Base-by-base conservation (phyloP, 2,888 invertebrate genomes). In the Lasioglossum oenotherae region DNA sequence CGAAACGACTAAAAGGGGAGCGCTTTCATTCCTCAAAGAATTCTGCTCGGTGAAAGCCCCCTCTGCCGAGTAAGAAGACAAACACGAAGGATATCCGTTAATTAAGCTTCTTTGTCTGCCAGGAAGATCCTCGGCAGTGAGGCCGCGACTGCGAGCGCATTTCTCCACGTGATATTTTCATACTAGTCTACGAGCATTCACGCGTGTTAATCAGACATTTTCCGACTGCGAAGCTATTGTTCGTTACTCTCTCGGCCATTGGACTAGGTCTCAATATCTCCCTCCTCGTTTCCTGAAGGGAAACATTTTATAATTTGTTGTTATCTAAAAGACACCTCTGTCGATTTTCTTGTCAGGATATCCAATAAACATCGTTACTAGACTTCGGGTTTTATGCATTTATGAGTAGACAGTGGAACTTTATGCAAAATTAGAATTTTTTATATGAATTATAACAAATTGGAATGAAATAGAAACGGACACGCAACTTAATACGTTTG, bases 181-280 rank as follows among this genome's bases (percentile, higher is more conserved):
- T 23, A 57, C 44, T 35, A 19, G n/a, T 38, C 16, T 46, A 60
- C 60, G 57, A 79, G 35, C 69, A 57, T 44, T 27, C 19, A 19
- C 8, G 23, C 23, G 67, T 27, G 57, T 80, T 84, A 77, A 74
- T 82, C 77, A 69, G 77, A 77, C 67, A 57, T 77, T 60, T 38
- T 38, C 67, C 35, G 31, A 46, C 64, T 72, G 41, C 75, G 35
- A 19, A 74, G 19, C 12, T 81, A 76, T 49, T 49, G 64, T 31
- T 64, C n/a, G 49, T 83, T 83, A 73, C 41, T 72, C 8, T 35
- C 53, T 57, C 12, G 49, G 14, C 19, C 14, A 16, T 57, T 10
- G 10, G n/a, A n/a, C 10, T n/a, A 53, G 78, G 60, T 60, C 60
- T 19, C 60, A 38, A 49, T 60, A 60, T 44, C 35, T 27, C 10